Percentiles rank a stretch among this genome's conserved stretches.
phyloP scores from a whole-genome alignment of 2,888 invertebrate genomes.

The Diploptera punctata region DNA sequence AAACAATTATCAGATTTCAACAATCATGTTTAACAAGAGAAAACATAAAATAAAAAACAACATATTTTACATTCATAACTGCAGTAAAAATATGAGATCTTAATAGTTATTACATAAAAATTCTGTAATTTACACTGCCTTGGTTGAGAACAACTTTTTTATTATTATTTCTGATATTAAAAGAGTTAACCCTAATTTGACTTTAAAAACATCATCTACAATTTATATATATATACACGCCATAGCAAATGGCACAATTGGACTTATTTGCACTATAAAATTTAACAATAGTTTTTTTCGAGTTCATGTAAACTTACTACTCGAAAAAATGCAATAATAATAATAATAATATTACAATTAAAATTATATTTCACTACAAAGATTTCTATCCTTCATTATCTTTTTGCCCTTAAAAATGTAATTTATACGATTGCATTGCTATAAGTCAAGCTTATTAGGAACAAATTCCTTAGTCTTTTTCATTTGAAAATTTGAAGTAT shows the following conservation, averaged over 20 bases:
- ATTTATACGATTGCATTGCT: not conserved
- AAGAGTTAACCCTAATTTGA: conserved; percentile 14
- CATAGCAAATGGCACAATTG: conserved; percentile 39
- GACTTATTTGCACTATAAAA: conserved; percentile 36
- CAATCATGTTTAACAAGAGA: too few relatives aligned
- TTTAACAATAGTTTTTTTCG: not conserved
- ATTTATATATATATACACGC: conserved; percentile 35
- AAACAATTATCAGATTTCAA: too few relatives aligned
- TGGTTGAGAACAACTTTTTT: not conserved
- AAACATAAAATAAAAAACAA: too few relatives aligned
- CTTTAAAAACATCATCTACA: conserved; percentile 10
- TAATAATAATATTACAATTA: not conserved
- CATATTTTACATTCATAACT: too few relatives aligned
- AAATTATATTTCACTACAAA: not conserved
- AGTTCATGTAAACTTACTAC: not conserved
- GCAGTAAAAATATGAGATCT: too few relatives aligned
- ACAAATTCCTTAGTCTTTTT: conserved; percentile 3
- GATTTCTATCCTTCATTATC: not conserved
- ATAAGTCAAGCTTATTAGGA: not conserved
- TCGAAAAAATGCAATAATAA: too few relatives aligned
- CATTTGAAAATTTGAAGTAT: too few relatives aligned
- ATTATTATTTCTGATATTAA: not conserved
- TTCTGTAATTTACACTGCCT: not conserved
- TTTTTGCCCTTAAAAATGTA: not conserved
- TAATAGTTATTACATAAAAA: not conserved